Base-by-base conservation (phyloP, 2,797 vertebrate species). In the Aratinga solstitialis region DNA sequence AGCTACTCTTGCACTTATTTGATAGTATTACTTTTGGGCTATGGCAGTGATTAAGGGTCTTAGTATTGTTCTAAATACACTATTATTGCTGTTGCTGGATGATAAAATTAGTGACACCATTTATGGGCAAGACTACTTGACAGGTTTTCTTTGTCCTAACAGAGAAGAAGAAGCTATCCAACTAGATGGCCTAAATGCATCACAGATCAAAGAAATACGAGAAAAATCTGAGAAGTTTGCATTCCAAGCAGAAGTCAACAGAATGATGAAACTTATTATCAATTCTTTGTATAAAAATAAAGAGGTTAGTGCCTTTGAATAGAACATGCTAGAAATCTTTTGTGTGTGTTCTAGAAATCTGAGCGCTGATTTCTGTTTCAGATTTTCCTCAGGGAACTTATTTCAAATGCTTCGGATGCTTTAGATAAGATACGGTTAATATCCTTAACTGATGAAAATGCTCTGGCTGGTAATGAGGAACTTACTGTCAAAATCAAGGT, bases 191-290 rank as follows among this genome's bases (percentile, higher is more conserved):
- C 97, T 99, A 90, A 99, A 99, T 87, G 98, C 99, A 27, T 98
- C 99, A 23, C 99, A 99, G 97, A 98, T 99, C 93, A 99, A 99
- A 97, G 99, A 99, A 98, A 96, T 99, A 61, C 96, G 99, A 94
- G 99, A 99, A 74, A 99, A 99, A 95, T 99, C 99, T 5, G 99
- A 99, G 94, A 99, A 99, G 95, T 99, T 99, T 87, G 99, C 93
- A 8, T 99, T 99, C 96, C 99, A 99, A 97, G 99, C 99, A 16
- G 99, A 99, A 98, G 99, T 99, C 79, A 99, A 99, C 96, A 98
- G 99, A 76, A 99, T 99, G 99, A 99, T 99, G 99, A 99, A 99
- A 94, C 98, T 99, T n/a, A 99, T 99, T 92, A 99, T 99, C 94
- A 99, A 99, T 96, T 99, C 99, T 11, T 96, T 99, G 17, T 99